Percentiles rank a stretch among this genome's conserved stretches.
Conservation (phyloP, 53 echinoderm and acorn worm species). For the Zoroaster sp. region DNA sequence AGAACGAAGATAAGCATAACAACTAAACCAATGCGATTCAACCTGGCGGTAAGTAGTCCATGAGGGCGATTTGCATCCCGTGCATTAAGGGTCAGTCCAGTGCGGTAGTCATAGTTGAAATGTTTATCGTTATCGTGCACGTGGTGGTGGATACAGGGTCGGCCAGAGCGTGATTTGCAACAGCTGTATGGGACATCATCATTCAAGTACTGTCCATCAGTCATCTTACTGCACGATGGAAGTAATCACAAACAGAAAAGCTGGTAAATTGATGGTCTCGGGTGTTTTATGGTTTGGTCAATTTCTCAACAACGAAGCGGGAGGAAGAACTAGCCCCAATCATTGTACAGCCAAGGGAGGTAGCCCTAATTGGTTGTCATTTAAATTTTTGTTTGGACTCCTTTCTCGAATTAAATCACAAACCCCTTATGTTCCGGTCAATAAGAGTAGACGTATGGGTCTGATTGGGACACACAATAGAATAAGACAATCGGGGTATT, state of each 20-base stretch:
- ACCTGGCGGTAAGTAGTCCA: constrained; percentile 79
- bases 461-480: too few relatives aligned
- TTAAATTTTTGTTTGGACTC: too few relatives aligned
- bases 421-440: too few relatives aligned
- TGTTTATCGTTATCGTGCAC: constrained; percentile 76
- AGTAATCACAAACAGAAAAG: not conserved
- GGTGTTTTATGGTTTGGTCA: too few relatives aligned
- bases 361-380: too few relatives aligned
- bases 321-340: too few relatives aligned
- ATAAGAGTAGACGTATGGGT: too few relatives aligned
- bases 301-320: too few relatives aligned
- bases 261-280: not conserved
- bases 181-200: constrained; percentile 94
- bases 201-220: constrained; percentile 63
- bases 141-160: constrained; percentile 91
- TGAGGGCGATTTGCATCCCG: constrained; percentile 83
- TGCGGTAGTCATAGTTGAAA: constrained; percentile 73
- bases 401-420: too few relatives aligned
- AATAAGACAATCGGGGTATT: too few relatives aligned
- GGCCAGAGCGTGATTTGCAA: constrained; percentile 56
- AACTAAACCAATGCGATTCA: constrained; percentile 67
- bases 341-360: not conserved
- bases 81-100: constrained; percentile 64
- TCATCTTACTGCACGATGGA: constrained; percentile 71
- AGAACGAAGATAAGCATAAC: constrained; percentile 64